Percentiles rank a stretch among this genome's conserved stretches.
phyloP scores from a whole-genome alignment of 2,797 vertebrate species.

The Chrosomus eos region DNA sequence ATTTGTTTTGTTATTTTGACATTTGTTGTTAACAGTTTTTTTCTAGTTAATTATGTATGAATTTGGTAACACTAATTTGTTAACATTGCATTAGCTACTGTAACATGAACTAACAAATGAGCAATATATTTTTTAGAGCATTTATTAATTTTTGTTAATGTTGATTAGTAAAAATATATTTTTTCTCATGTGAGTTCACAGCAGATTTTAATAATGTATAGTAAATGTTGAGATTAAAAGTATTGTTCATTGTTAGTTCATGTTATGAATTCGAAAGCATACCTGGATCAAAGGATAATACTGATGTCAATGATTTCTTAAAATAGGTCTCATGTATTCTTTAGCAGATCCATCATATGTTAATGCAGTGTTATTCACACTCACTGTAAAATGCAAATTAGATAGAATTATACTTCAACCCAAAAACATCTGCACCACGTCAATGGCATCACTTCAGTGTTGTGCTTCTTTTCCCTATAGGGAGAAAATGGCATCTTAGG shows the following conservation, averaged over 20 bases:
- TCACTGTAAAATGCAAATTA: conserved; percentile 21
- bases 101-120: too few species aligned
- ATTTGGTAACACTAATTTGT: neutral
- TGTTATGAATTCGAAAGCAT: neutral
- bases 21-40: neutral
- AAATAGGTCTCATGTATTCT: conserved; percentile 8
- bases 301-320: neutral
- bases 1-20: neutral
- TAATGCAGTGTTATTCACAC: conserved; percentile 23
- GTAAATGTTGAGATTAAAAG: too few species aligned
- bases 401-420: neutral
- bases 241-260: neutral
- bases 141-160: neutral
- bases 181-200: neutral
- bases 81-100: neutral
- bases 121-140: neutral
- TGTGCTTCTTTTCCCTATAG: neutral
- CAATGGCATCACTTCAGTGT: neutral
- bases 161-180: neutral
- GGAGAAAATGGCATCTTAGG: neutral
- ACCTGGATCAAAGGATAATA: too few species aligned
- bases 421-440: neutral
- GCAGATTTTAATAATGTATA: neutral
- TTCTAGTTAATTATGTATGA: neutral
- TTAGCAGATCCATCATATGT: conserved; percentile 15